phyloP scores from a whole-genome alignment of 2,888 invertebrate species.

The Machimus rusticus region DNA sequence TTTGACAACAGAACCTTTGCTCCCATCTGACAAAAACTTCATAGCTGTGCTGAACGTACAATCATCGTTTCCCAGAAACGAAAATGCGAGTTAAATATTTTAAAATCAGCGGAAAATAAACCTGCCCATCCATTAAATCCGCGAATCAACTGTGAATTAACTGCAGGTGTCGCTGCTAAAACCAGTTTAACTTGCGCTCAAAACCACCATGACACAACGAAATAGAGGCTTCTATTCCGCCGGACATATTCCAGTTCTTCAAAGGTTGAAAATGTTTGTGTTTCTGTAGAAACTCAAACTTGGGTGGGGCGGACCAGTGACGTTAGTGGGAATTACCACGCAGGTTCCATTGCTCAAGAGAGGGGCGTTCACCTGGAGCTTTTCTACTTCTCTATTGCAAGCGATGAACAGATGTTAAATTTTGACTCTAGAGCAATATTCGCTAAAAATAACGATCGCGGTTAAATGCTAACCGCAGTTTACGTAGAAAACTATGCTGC shows the following conservation, averaged over 20 bases:
- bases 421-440: not conserved
- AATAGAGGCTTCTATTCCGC: not conserved
- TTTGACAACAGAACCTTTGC: not conserved
- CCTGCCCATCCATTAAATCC: not conserved
- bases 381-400: not conserved
- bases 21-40: not conserved
- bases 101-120: not conserved
- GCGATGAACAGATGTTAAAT: not conserved
- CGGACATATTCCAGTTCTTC: not conserved
- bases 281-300: not conserved
- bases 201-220: not conserved
- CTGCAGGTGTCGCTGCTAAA: not conserved
- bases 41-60: not conserved
- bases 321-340: conserved; percentile 19
- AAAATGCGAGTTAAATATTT: not conserved
- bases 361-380: not conserved
- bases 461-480: not conserved
- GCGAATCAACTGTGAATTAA: not conserved
- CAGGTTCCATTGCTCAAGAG: not conserved
- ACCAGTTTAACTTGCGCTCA: not conserved
- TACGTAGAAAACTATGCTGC: not conserved
- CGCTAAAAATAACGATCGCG: not conserved
- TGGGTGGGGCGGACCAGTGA: not conserved
- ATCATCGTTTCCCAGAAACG: not conserved
- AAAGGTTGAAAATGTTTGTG: not conserved